Base-by-base conservation (phyloP, 2,797 vertebrate species). In the Labroides dimidiatus region DNA sequence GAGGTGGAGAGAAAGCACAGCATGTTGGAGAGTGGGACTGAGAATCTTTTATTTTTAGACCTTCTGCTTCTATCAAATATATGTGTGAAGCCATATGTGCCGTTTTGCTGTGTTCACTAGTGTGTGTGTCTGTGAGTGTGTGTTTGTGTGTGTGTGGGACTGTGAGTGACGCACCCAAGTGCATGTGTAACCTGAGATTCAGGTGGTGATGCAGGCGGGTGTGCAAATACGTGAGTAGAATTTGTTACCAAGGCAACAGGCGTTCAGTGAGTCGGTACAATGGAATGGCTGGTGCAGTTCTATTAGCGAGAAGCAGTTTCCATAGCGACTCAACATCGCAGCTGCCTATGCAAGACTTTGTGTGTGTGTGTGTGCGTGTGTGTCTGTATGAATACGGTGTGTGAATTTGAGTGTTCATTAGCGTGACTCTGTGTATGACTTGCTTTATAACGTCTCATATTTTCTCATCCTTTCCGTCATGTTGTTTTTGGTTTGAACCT, bases 221-320 rank as follows among this genome's bases (percentile, higher is more conserved):
- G 90, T 93, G 90, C 91, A 91, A 92, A 93, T 93, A 93, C 93
- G 91, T 95, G 93, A 93, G 92, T 93, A 89, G 93, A 95, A 95
- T 93, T 90, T 90, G 93, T 94, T 93, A 92, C 93, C 93, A 93
- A 84, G 93, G 94, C 92, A 95, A 95, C 94, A 93, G 91, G 92
- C 92, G 87, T 84, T 92, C 90, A 93, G 91, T 87, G 93, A 94
- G 90, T 93, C 91, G 89, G 91, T 93, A 92, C 92, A 79, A 89
- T 87, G 90, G 92, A 92, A 93, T 93, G 93, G 93, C 92, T 93
- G 92, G 89, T 93, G 93, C 91, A 91, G 90, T 92, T 94, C 92
- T 94, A 93, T 94, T 94, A 93, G 93, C 71, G 77, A 91, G 91
- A 93, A 87, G 92, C 93, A 94, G 94, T 95, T 95, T 93, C 93